These are phyloP conservation scores for Pollenia labialis DNA, from an alignment of 2,888 invertebrate species.

Conservation along the genomic window DNA sequence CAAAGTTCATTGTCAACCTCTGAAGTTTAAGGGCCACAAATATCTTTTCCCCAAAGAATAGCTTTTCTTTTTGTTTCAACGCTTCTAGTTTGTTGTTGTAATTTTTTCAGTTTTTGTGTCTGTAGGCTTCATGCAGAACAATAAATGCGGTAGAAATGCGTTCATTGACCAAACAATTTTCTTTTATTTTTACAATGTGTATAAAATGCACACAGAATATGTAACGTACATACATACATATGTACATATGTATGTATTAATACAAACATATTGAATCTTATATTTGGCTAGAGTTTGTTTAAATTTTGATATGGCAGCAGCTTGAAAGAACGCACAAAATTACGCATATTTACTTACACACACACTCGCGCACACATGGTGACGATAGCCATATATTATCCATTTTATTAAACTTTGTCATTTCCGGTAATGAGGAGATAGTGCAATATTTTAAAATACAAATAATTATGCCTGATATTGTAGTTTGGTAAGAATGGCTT, in stretches of 20 bases:
- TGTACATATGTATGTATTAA: neutral
- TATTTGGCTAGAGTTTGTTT: constrained; percentile 4
- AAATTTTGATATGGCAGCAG: constrained; percentile 9
- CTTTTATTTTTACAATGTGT: constrained; percentile 61
- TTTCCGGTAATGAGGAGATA: constrained; percentile 67
- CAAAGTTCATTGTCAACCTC: constrained; percentile 75
- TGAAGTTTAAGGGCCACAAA: constrained; percentile 72
- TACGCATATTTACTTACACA: constrained; percentile 12
- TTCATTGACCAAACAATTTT: constrained; percentile 72
- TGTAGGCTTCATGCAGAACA: constrained; percentile 48
- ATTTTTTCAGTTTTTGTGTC: constrained; percentile 22
- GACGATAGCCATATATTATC: constrained; percentile 15
- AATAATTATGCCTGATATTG: constrained; percentile 40
- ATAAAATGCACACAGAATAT: constrained; percentile 11
- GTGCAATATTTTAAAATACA: constrained; percentile 21
- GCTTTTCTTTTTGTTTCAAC: constrained; percentile 36
- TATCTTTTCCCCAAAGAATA: constrained; percentile 61
- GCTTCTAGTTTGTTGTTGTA: constrained; percentile 5
- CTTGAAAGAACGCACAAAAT: constrained; percentile 36
- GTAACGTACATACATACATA: neutral
- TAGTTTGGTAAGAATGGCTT: constrained; percentile 51
- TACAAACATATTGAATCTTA: neutral
- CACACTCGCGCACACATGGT: neutral
- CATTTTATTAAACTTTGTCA: constrained; percentile 63
- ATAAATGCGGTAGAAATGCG: constrained; percentile 72